phyloP scores from a whole-genome alignment of 2,797 vertebrate species.

The Hozukius guyotensis region DNA sequence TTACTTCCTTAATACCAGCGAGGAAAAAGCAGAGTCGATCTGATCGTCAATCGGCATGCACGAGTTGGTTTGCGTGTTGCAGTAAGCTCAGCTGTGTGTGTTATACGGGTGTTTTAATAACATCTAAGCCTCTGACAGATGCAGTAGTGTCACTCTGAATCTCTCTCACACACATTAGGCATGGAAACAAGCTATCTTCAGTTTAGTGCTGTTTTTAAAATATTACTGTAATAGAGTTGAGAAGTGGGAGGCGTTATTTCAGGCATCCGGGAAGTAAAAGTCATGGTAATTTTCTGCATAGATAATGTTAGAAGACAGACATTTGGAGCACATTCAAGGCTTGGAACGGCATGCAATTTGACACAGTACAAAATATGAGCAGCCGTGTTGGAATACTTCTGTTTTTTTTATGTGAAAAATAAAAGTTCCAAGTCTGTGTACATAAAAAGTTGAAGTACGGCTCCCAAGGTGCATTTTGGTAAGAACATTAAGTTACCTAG shows the following conservation, averaged over 20 bases:
- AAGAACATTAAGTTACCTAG: background rate
- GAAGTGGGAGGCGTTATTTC: slow-evolving; percentile 4
- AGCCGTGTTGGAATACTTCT: background rate
- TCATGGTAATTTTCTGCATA: background rate
- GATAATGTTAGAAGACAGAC: background rate
- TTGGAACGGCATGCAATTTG: background rate
- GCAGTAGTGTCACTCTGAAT: slow-evolving; percentile 14
- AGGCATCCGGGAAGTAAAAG: background rate
- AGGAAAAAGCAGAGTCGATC: background rate
- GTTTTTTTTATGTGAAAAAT: background rate
- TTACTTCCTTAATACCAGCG: background rate
- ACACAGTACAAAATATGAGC: too few relatives aligned
- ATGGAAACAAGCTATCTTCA: slow-evolving; percentile 1
- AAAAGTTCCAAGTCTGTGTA: background rate
- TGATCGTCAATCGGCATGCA: background rate
- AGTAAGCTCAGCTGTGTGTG: background rate
- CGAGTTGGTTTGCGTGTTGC: background rate
- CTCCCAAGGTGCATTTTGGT: background rate
- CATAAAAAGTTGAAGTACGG: background rate
- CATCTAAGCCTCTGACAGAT: slow-evolving; percentile 32
- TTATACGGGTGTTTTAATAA: background rate
- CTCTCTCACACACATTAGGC: background rate
- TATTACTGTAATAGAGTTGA: slow-evolving; percentile 1
- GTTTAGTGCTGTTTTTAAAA: slow-evolving; percentile 1
- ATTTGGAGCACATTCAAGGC: background rate